Percentiles rank a stretch among this genome's conserved stretches.
These are phyloP conservation scores for Tolypeutes matacus DNA, from an alignment of 2,797 vertebrate species.

Conservation along the genomic window DNA sequence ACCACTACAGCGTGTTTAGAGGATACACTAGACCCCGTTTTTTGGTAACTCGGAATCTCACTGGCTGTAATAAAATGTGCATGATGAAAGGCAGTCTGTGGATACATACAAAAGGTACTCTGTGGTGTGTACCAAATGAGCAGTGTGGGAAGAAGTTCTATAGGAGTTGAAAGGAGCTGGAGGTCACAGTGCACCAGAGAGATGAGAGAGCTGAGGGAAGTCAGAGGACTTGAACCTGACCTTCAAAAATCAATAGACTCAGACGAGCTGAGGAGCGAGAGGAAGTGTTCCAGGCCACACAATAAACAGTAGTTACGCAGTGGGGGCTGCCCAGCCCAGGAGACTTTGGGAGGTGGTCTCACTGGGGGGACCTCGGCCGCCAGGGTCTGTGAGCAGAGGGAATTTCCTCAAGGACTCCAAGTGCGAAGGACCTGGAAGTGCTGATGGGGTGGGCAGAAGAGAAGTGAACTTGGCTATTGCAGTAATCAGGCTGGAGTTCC, in stretches of 20 bases:
- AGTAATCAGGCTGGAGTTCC: neutral
- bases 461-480: neutral
- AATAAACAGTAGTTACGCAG: neutral
- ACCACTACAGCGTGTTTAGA: neutral
- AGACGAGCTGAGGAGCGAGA: neutral
- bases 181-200: too few species aligned
- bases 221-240: neutral
- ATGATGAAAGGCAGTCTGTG: neutral
- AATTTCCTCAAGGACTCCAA: neutral
- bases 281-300: neutral
- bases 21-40: too few species aligned
- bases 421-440: neutral
- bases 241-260: neutral
- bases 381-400: neutral
- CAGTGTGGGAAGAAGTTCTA: neutral
- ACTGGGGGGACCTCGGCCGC: neutral
- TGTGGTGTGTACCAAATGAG: neutral
- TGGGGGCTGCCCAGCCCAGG: neutral
- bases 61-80: neutral
- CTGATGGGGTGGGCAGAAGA: neutral
- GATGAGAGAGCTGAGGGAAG: neutral
- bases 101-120: neutral
- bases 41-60: neutral
- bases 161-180: neutral
- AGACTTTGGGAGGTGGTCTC: neutral